phyloP scores from a whole-genome alignment of 1,140 invertebrate genomes.

The Drosophila lacteicornis region DNA sequence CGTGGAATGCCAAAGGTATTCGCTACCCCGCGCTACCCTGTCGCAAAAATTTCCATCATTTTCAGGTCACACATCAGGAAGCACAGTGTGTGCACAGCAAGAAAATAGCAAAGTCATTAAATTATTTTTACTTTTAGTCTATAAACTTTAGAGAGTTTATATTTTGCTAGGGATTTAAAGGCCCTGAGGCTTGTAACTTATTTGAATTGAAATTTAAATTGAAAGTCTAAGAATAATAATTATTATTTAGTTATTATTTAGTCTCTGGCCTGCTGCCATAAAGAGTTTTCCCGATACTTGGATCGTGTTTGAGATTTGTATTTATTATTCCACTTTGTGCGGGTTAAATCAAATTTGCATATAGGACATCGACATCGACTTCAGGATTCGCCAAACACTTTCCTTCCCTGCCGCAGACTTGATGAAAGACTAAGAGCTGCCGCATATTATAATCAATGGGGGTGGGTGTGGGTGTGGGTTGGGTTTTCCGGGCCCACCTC shows the following conservation, averaged over 20 bases:
- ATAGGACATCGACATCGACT: conserved; percentile 52
- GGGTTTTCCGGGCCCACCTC: conserved; percentile 2
- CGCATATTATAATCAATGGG: conserved; percentile 67
- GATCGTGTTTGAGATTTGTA: conserved; percentile 57
- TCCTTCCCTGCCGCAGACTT: conserved; percentile 23
- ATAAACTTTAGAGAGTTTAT: not conserved
- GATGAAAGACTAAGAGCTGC: conserved; percentile 59
- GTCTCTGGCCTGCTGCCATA: not conserved
- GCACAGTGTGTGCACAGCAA: conserved; percentile 17
- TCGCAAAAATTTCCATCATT: conserved; percentile 28
- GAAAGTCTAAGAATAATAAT: too few relatives aligned
- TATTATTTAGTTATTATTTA: too few relatives aligned
- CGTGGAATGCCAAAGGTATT: conserved; percentile 23
- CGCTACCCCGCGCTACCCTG: not conserved
- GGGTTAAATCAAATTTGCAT: conserved; percentile 69
- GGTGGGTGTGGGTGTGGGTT: conserved; percentile 3
- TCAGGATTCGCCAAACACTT: conserved; percentile 16
- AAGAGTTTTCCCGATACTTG: conserved; percentile 25
- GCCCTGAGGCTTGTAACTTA: too few relatives aligned
- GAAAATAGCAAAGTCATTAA: not conserved
- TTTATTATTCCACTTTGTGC: conserved; percentile 70
- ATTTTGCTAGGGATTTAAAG: too few relatives aligned
- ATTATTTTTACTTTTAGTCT: not conserved
- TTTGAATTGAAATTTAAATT: too few relatives aligned
- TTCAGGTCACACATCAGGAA: conserved; percentile 42